Conservation (phyloP, 2,797 vertebrate species). For the Sebastes vulpes region DNA sequence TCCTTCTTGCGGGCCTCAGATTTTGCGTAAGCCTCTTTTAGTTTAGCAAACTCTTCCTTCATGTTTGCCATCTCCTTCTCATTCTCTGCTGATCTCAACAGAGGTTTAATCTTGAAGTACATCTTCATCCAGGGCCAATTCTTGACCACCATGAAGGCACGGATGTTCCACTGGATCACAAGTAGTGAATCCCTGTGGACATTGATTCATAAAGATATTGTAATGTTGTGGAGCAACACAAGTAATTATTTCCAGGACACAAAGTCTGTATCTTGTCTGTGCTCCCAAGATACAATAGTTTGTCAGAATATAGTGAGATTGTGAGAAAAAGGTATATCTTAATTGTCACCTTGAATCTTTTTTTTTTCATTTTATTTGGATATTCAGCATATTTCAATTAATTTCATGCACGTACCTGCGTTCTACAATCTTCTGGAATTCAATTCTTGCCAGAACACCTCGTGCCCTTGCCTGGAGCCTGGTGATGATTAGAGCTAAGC, state of each 20-base stretch:
- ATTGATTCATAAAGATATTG: neutral
- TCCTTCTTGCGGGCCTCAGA: too few relatives aligned
- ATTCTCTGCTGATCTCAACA: too few relatives aligned
- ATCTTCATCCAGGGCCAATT: too few relatives aligned
- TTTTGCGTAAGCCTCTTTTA: too few relatives aligned
- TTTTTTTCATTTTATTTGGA: neutral
- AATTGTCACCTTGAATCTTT: neutral
- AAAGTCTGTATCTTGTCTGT: neutral
- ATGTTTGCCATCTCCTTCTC: too few relatives aligned
- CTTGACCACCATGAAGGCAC: too few relatives aligned
- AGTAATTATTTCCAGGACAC: neutral
- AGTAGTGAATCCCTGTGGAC: conserved; percentile 75
- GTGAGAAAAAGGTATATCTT: too few relatives aligned
- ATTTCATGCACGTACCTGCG: conserved; percentile 76
- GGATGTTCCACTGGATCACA: too few relatives aligned
- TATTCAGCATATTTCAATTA: neutral
- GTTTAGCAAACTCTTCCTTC: too few relatives aligned
- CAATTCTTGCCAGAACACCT: conserved; percentile 86
- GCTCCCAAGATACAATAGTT: neutral
- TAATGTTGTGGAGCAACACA: neutral
- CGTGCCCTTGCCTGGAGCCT: conserved; percentile 86
- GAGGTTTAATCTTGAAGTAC: too few relatives aligned
- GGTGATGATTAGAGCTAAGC: conserved; percentile 87
- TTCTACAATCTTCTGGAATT: conserved; percentile 89
- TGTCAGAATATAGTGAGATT: neutral